phyloP scores from a whole-genome alignment of 1,140 invertebrate species.

The Lethrus apterus region DNA sequence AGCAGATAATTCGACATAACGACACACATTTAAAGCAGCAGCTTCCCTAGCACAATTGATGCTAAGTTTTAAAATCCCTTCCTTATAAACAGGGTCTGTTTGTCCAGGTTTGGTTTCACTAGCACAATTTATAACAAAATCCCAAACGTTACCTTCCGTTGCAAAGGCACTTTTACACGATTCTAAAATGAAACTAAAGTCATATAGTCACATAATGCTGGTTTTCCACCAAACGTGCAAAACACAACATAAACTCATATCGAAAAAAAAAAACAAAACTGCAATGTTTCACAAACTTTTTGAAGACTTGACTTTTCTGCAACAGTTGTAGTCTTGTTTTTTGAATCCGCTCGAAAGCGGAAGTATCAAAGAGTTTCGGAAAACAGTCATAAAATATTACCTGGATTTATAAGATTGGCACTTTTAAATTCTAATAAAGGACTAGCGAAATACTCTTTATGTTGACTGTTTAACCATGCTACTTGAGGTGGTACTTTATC shows the following conservation, averaged over 20 bases:
- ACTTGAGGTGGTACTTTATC: constrained; percentile 90
- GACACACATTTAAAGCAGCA: constrained; percentile 56
- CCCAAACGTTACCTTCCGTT: constrained; percentile 52
- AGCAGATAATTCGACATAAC: constrained; percentile 78
- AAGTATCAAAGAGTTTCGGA: too few relatives aligned
- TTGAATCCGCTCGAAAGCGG: too few relatives aligned
- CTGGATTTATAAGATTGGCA: constrained; percentile 81
- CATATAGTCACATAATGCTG: not conserved
- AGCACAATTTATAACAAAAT: constrained; percentile 81
- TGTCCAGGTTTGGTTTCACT: constrained; percentile 83
- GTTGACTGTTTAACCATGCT: constrained; percentile 75
- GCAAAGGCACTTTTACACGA: constrained; percentile 71
- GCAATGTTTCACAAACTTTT: too few relatives aligned
- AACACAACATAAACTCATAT: too few relatives aligned
- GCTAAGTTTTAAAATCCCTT: constrained; percentile 79
- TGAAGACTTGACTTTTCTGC: too few relatives aligned
- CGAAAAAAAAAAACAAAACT: too few relatives aligned
- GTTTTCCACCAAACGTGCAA: too few relatives aligned
- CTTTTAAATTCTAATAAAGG: constrained; percentile 81
- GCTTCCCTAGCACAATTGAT: constrained; percentile 75
- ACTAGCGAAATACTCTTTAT: constrained; percentile 62
- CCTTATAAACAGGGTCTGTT: constrained; percentile 80
- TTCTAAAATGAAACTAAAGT: constrained; percentile 41
- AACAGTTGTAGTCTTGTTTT: too few relatives aligned
- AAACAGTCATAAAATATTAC: constrained; percentile 51